Percentiles rank a stretch among this genome's conserved stretches.
Conservation (phyloP, 1,140 invertebrate species). For the Procambarus virginalis region DNA sequence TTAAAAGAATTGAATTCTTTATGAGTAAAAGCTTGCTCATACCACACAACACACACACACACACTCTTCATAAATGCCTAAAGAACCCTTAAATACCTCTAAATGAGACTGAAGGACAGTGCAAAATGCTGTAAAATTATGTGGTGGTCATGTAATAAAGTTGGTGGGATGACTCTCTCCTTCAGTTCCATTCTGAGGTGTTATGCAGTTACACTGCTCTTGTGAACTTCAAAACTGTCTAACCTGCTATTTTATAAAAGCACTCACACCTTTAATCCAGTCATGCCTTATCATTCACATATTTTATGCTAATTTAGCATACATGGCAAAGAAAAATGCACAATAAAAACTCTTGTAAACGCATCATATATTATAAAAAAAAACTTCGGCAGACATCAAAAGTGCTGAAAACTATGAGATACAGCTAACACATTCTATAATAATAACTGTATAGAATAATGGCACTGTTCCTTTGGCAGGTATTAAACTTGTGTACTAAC, state of each 20-base stretch:
- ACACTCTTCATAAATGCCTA: no score
- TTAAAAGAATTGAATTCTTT: not conserved
- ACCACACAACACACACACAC: no score
- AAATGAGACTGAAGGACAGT: not conserved
- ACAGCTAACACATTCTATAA: not conserved
- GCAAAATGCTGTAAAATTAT: not conserved
- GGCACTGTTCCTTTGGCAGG: not conserved
- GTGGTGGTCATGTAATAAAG: not conserved
- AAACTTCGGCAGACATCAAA: not conserved
- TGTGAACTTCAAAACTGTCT: not conserved
- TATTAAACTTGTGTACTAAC: not conserved
- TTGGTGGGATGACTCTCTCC: slow-evolving; percentile 1
- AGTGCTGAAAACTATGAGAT: not conserved
- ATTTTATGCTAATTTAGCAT: not conserved
- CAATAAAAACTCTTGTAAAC: not conserved
- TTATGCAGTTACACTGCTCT: not conserved
- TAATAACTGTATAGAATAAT: not conserved
- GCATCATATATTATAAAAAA: not conserved
- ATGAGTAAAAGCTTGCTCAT: no score
- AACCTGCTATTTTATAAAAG: not conserved
- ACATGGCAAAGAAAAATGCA: not conserved
- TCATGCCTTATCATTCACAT: not conserved
- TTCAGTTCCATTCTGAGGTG: not conserved
- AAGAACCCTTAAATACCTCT: not conserved
- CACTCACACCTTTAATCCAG: not conserved